Evolutionary conservation across 2,888 invertebrate species (phyloP), one percentile per base, ranked within the genome.

Genomic region (Agriopis marginaria): DNA sequence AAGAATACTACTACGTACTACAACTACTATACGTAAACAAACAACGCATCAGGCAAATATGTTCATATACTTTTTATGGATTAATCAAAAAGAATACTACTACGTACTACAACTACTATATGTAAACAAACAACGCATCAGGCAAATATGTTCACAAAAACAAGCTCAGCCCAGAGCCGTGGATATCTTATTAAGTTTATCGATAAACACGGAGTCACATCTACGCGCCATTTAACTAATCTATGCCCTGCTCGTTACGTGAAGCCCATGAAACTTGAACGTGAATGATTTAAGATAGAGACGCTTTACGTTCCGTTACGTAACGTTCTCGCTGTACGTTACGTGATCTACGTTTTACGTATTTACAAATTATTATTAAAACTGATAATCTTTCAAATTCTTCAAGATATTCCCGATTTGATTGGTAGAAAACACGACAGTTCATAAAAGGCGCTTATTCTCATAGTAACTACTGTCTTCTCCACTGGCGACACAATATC

Each of bases 181-280:
- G 9, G 49, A 14, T 32, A 66, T 54, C 63, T 66, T 70, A 66
- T 66, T 66, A 70, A 63, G 53, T 66, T 70, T 63, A 70, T 70
- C 63, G 66, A 59, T 23, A 49, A 58, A 63, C 63, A 12, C 51
- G 17, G 47, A 58, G 73, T 62, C 71, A 68, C 71, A 53, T 76
- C 77, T 78, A 56, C 69, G 51, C 61, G 54, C 70, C 63, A 69
- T 59, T 60, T 63, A 53, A 67, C 63, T 81, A 75, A 66, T 82
- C 79, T 82, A 71, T 82, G 81, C 49, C 73, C 51, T 63, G 45
- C 65, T 72, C 70, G 69, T 73, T 74, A 74, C 76, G 72, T 63
- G 73, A 58, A 73, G 73, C 75, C 78, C 75, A 78, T 82, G 81
- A 79, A 82, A 80, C 79, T 71, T 63, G 75, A 73, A 81, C 81